A percentile compares a stretch with the other conserved stretches of the same genome.
These are phyloP conservation scores for Climacteris rufus DNA, from an alignment of 2,113 vertebrate genomes.

Conservation along the genomic window DNA sequence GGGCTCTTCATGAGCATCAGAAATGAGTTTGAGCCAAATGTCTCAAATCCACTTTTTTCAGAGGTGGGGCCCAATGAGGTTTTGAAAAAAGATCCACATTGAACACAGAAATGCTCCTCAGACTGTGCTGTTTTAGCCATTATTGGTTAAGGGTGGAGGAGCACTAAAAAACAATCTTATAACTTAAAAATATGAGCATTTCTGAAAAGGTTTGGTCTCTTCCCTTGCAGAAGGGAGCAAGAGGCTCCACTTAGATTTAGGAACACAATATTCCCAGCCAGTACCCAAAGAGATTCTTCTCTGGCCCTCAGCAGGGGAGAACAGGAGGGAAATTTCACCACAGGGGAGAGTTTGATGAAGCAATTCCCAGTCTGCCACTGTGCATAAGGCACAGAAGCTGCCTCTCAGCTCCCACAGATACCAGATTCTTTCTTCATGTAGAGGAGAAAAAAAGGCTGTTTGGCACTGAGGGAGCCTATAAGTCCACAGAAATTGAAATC, in stretches of 20 bases:
- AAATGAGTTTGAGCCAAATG: not conserved
- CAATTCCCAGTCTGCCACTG: not conserved
- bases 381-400: not conserved
- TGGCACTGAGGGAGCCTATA: not conserved
- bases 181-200: too few relatives aligned
- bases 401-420: not conserved
- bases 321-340: not conserved
- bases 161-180: not conserved
- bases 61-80: not conserved
- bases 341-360: not conserved
- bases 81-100: fast-evolving
- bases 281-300: not conserved
- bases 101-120: fast-evolving
- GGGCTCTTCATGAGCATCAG: not conserved
- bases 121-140: too few relatives aligned
- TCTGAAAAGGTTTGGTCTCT: not conserved
- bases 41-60: not conserved
- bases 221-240: not conserved
- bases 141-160: not conserved
- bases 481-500: not conserved
- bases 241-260: too few relatives aligned
- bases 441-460: too few relatives aligned
- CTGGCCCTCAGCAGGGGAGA: not conserved
- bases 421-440: not conserved
- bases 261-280: not conserved